Percentiles rank a stretch among this genome's conserved stretches.
Evolutionary conservation across 1,140 invertebrate genomes (phyloP).

Genomic region (Apolygus lucorum): DNA sequence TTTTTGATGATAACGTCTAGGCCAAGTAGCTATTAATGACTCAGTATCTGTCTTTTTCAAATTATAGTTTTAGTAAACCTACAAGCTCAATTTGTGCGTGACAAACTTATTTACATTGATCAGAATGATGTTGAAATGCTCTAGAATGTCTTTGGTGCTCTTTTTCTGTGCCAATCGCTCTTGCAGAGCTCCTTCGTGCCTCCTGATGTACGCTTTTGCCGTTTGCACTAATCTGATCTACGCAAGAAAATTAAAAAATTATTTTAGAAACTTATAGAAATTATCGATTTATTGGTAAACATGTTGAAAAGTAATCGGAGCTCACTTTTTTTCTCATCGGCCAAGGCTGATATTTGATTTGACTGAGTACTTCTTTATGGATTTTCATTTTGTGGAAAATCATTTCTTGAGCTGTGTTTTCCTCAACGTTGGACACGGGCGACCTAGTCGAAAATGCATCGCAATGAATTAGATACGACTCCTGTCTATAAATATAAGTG

Average conservation of each 20-base stretch:
- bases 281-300: too few species aligned
- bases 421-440: constrained; percentile 66
- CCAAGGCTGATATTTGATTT: constrained; percentile 82
- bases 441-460: constrained; percentile 28
- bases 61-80: too few species aligned
- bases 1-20: too few species aligned
- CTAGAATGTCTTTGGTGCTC: constrained; percentile 74
- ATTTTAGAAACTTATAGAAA: too few species aligned
- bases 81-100: too few species aligned
- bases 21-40: too few species aligned
- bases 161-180: constrained; percentile 79
- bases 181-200: constrained; percentile 81
- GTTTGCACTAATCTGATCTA: constrained; percentile 60
- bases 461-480: too few species aligned
- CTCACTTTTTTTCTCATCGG: constrained; percentile 70
- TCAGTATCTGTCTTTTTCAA: too few species aligned
- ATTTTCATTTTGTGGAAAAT: constrained; percentile 84
- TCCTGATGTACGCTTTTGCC: constrained; percentile 77
- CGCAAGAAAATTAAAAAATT: neutral
- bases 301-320: neutral
- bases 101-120: constrained; percentile 52
- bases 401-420: constrained; percentile 60
- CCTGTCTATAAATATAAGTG: too few species aligned
- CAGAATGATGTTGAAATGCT: constrained; percentile 65
- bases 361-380: constrained; percentile 86